Percentiles rank a stretch among this genome's conserved stretches.
These are phyloP conservation scores for Gopherus flavomarginatus DNA, from an alignment of 2,113 vertebrate species.

Conservation along the genomic window DNA sequence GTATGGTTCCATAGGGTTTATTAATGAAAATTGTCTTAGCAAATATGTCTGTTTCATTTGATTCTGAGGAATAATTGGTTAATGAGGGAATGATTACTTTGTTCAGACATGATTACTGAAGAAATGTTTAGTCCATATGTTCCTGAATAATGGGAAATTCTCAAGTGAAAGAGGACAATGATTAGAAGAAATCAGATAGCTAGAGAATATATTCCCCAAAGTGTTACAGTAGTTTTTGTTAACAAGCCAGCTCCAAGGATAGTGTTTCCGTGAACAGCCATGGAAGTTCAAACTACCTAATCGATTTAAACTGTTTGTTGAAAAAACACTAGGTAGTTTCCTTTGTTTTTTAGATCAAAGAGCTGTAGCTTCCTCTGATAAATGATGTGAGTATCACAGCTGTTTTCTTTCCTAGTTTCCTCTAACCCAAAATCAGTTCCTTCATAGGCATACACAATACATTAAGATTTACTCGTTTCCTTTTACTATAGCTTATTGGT, in stretches of 20 bases:
- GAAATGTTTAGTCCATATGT: conserved; percentile 84
- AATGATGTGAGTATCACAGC: conserved; percentile 49
- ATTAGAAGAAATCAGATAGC: conserved; percentile 85
- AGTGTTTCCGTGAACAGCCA: conserved; percentile 66
- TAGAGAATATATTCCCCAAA: conserved; percentile 81
- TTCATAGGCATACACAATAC: neutral
- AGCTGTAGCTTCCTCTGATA: conserved; percentile 52
- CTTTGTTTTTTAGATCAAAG: conserved; percentile 71
- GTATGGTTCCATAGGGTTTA: conserved; percentile 76
- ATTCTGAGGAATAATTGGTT: conserved; percentile 82
- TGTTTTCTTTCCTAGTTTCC: neutral
- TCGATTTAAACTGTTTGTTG: conserved; percentile 60
- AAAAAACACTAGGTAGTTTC: conserved; percentile 57
- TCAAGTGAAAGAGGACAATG: conserved; percentile 78
- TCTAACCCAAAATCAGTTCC: conserved; percentile 2
- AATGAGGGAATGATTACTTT: conserved; percentile 85
- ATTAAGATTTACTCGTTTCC: neutral
- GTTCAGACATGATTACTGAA: conserved; percentile 82
- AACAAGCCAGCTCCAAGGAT: conserved; percentile 75
- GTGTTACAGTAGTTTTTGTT: conserved; percentile 74
- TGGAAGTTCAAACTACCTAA: conserved; percentile 71
- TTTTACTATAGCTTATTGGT: neutral
- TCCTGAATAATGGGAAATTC: conserved; percentile 81
- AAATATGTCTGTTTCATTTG: conserved; percentile 78
- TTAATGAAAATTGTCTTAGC: conserved; percentile 80